phyloP scores from a whole-genome alignment of 2,888 invertebrate genomes.

The Callyntrura sp. region DNA sequence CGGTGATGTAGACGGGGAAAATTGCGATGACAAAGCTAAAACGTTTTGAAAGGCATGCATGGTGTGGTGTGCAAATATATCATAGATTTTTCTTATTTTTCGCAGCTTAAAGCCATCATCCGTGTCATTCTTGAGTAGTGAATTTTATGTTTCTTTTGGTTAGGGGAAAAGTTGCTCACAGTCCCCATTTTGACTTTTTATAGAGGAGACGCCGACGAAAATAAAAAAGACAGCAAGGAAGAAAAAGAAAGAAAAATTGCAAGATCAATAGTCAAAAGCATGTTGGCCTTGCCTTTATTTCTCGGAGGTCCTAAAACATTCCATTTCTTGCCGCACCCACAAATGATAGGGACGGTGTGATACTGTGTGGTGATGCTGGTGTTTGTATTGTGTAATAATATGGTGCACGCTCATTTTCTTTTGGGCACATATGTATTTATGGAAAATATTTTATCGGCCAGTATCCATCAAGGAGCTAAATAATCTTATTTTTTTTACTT shows the following conservation, averaged over 20 bases:
- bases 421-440: neutral
- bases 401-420: too few species aligned
- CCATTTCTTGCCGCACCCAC: neutral
- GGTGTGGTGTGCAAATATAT: slow-evolving; percentile 33
- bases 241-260: slow-evolving; percentile 65
- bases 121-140: slow-evolving; percentile 9
- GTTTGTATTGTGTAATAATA: slow-evolving; percentile 14
- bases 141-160: neutral
- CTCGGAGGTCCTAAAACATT: neutral
- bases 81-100: neutral
- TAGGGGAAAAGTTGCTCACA: neutral
- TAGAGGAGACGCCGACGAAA: neutral
- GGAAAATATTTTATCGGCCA: slow-evolving; percentile 7
- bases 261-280: slow-evolving; percentile 72
- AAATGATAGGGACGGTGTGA: neutral
- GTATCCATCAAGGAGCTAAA: neutral
- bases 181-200: slow-evolving; percentile 3
- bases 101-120: neutral
- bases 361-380: neutral
- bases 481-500: neutral
- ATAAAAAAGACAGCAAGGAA: neutral
- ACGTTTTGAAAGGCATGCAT: slow-evolving; percentile 16
- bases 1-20: slow-evolving; percentile 29
- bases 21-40: slow-evolving; percentile 61
- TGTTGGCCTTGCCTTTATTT: slow-evolving; percentile 43